Conservation (phyloP, 2,888 invertebrate genomes). For the Amblyjoppa proteus region DNA sequence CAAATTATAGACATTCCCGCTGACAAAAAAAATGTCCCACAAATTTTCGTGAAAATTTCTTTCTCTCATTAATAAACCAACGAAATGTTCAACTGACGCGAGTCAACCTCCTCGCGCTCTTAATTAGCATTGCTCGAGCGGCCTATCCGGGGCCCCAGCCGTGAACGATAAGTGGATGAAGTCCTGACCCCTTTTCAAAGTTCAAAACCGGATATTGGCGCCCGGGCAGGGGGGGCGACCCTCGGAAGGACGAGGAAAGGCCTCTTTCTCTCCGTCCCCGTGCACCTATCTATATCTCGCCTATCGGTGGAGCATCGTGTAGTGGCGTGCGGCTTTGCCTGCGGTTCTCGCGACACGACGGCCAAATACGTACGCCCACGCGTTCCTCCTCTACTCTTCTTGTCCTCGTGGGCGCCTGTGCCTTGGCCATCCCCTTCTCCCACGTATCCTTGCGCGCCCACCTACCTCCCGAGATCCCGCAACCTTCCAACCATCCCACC, state of each 20-base stretch:
- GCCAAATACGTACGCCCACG: constrained; percentile 52
- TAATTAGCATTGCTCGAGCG: too few relatives aligned
- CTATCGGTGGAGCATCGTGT: constrained; percentile 36
- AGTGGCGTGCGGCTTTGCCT: constrained; percentile 44
- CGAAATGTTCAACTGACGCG: too few relatives aligned
- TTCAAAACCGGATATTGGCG: background rate
- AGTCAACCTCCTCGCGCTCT: too few relatives aligned
- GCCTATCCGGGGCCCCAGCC: background rate
- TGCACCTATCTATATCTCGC: constrained; percentile 32
- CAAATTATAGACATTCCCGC: too few relatives aligned
- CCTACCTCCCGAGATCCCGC: constrained; percentile 40
- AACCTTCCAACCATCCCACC: constrained; percentile 46
- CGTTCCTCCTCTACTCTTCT: constrained; percentile 38
- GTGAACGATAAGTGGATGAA: background rate
- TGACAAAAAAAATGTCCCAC: too few relatives aligned
- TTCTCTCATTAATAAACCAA: too few relatives aligned
- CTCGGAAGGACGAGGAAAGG: constrained; percentile 8
- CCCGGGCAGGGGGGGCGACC: background rate
- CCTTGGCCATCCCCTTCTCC: constrained; percentile 41
- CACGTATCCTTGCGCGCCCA: constrained; percentile 52
- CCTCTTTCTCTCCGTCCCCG: background rate
- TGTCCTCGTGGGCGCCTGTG: constrained; percentile 21
- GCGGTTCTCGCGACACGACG: constrained; percentile 45
- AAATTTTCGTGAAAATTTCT: too few relatives aligned
- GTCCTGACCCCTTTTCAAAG: constrained; percentile 5